Evolutionary conservation across 2,888 invertebrate species (phyloP).

Genomic region (Drepanosiphum platanoidis): DNA sequence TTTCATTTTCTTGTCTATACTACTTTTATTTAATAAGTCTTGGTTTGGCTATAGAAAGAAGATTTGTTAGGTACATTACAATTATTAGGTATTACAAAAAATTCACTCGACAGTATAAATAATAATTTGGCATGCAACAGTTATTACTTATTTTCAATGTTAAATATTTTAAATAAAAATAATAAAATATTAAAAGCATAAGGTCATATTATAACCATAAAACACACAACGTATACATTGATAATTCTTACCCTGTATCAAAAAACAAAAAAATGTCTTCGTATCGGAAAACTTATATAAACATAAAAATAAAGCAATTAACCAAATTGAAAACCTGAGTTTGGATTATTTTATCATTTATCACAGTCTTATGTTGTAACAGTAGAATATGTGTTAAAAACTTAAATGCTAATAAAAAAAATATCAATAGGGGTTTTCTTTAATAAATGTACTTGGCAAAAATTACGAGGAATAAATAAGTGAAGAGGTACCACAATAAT

Average conservation of each 20-base stretch:
- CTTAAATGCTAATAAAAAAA: conserved; percentile 52
- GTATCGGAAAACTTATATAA: conserved; percentile 54
- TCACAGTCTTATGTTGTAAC: conserved; percentile 60
- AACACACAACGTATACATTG: conserved; percentile 61
- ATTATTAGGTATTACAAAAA: conserved; percentile 35
- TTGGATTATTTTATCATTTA: conserved; percentile 59
- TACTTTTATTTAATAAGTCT: conserved; percentile 49
- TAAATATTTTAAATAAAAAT: conserved; percentile 44
- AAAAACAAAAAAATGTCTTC: conserved; percentile 54
- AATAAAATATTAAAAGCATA: conserved; percentile 56
- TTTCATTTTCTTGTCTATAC: conserved; percentile 25
- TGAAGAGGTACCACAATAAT: not conserved
- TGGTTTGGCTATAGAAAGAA: conserved; percentile 49
- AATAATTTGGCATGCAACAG: conserved; percentile 59
- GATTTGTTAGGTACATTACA: conserved; percentile 51
- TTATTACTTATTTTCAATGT: conserved; percentile 32
- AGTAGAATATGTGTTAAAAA: conserved; percentile 58
- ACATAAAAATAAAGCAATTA: conserved; percentile 59
- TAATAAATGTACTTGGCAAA: conserved; percentile 1
- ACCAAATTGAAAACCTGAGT: conserved; percentile 58
- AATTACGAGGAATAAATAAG: conserved; percentile 2
- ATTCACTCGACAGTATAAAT: conserved; percentile 44
- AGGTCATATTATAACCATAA: conserved; percentile 36
- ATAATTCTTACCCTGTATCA: conserved; percentile 61
- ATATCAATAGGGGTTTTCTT: conserved; percentile 11